A percentile compares a stretch with the other conserved stretches of the same genome.
Conservation (phyloP, 2,888 invertebrate genomes). For the Himalopsyche japonica region DNA sequence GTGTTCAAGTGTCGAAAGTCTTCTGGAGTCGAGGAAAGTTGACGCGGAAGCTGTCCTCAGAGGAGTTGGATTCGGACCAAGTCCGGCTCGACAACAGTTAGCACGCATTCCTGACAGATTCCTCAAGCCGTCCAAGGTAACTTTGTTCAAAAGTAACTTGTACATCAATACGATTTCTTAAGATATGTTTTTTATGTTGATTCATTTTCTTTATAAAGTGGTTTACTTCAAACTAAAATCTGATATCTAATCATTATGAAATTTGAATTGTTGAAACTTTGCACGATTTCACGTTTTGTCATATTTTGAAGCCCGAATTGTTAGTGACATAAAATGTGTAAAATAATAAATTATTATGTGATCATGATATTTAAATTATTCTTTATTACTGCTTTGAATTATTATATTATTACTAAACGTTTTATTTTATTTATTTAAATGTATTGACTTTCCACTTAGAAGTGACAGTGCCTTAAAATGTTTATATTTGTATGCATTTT, state of each 20-base stretch:
- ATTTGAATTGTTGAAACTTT: too few relatives aligned
- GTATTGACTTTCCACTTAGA: too few relatives aligned
- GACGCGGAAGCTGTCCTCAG: constrained; percentile 88
- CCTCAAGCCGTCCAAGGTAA: constrained; percentile 77
- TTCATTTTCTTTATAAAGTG: neutral
- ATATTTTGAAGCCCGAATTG: too few relatives aligned
- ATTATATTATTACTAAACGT: too few relatives aligned
- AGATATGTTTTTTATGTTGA: neutral
- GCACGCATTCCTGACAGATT: constrained; percentile 82
- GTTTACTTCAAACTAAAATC: too few relatives aligned
- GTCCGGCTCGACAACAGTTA: constrained; percentile 67
- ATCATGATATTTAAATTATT: too few relatives aligned
- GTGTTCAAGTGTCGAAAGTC: constrained; percentile 80
- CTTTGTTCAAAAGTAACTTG: neutral
- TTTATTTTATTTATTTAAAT: too few relatives aligned
- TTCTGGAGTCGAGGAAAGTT: constrained; percentile 79
- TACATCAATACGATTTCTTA: neutral
- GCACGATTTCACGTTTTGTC: too few relatives aligned
- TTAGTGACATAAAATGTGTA: too few relatives aligned
- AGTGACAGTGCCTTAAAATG: too few relatives aligned
- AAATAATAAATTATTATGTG: too few relatives aligned
- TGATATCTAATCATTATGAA: neutral
- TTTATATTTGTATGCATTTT: constrained; percentile 42
- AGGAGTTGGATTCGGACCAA: constrained; percentile 79
- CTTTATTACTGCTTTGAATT: too few relatives aligned